phyloP scores from a whole-genome alignment of 1,140 invertebrate genomes.

The Ridgeia piscesae region DNA sequence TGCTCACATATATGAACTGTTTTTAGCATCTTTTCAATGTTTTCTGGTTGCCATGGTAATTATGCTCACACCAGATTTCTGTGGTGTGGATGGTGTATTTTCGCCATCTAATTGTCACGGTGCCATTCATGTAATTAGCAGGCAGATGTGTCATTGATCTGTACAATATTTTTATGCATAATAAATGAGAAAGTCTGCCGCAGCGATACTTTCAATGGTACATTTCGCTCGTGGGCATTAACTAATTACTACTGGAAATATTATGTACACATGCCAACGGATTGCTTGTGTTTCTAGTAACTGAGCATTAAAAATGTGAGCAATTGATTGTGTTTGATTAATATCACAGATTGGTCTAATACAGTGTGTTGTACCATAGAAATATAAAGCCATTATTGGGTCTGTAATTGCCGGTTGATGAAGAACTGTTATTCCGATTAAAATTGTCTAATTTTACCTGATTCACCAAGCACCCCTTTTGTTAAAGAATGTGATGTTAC shows the following conservation, averaged over 20 bases:
- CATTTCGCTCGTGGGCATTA: neutral
- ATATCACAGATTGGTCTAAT: neutral
- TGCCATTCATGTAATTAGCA: neutral
- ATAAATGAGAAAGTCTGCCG: neutral
- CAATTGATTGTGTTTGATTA: neutral
- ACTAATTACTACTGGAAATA: neutral
- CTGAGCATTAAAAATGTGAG: neutral
- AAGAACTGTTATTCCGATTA: no score
- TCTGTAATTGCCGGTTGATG: no score
- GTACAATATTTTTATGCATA: neutral
- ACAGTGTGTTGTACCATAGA: neutral
- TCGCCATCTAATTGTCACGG: neutral
- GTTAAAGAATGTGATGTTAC: no score
- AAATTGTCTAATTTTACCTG: no score
- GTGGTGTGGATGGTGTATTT: no score
- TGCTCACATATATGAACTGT: no score
- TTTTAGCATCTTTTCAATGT: no score
- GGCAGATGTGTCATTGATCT: neutral
- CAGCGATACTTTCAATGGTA: neutral
- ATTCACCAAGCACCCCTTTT: no score
- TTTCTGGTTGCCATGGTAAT: no score
- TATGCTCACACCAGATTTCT: no score
- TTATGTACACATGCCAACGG: neutral
- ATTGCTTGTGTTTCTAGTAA: neutral
- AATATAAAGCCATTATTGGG: neutral